Evolutionary conservation across 2,113 vertebrate genomes (phyloP).

Genomic region (Pangasianodon hypophthalmus): DNA sequence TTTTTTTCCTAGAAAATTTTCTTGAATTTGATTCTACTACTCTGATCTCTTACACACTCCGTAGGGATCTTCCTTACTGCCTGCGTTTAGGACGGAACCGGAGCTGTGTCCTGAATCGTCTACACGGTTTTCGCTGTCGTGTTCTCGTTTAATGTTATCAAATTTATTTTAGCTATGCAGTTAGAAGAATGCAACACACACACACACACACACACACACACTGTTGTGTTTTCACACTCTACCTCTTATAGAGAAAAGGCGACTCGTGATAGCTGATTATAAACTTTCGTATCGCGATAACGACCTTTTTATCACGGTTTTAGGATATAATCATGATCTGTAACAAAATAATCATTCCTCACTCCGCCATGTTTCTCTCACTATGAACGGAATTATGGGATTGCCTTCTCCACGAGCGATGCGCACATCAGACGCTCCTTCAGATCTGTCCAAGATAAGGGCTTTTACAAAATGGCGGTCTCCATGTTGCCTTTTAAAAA

Average conservation of each 20-base stretch:
- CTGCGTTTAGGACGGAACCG: neutral
- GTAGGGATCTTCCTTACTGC: neutral
- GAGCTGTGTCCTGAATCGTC: neutral
- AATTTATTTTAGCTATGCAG: neutral
- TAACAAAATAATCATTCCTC: too few relatives aligned
- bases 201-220: neutral
- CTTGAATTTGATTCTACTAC: neutral
- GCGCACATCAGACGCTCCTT: neutral
- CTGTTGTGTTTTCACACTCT: neutral
- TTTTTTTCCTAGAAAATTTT: neutral
- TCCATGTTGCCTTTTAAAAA: slow-evolving; percentile 9
- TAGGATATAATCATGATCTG: neutral
- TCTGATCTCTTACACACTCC: neutral
- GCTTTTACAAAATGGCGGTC: neutral
- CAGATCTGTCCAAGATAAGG: neutral
- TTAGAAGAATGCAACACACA: neutral
- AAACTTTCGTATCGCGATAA: neutral
- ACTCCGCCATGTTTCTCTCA: neutral
- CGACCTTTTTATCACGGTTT: neutral
- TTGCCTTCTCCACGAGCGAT: neutral
- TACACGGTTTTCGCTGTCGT: neutral
- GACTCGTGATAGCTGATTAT: neutral
- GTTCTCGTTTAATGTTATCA: neutral
- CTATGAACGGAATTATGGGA: neutral
- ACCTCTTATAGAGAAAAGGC: neutral